A percentile compares a stretch with the other conserved stretches of the same genome.
Conservation (phyloP, 1,140 invertebrate genomes). For the Macrotrachela quadricornifera region DNA sequence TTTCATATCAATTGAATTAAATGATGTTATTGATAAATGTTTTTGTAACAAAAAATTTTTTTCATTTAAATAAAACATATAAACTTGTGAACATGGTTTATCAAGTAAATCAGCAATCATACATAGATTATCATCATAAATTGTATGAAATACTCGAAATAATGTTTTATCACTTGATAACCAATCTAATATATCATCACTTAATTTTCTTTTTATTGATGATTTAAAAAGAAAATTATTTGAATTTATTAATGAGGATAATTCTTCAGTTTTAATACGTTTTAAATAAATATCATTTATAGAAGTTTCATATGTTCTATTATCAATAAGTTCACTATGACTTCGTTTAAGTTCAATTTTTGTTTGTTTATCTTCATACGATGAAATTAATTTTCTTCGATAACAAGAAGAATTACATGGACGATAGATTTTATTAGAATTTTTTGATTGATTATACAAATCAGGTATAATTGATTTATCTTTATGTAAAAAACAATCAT, state of each 20-base stretch:
- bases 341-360: neutral
- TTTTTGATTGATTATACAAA: neutral
- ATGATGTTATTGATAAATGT: neutral
- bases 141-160: conserved; percentile 66
- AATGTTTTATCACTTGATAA: conserved; percentile 74
- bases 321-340: neutral
- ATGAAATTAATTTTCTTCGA: neutral
- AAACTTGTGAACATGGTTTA: conserved; percentile 71
- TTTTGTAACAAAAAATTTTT: neutral
- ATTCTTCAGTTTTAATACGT: neutral
- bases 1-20: neutral
- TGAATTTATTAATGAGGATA: neutral
- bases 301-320: neutral
- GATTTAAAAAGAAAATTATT: neutral
- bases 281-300: conserved; percentile 2
- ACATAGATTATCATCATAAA: conserved; percentile 75
- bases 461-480: too few species aligned
- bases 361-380: neutral
- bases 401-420: neutral
- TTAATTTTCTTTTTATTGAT: neutral
- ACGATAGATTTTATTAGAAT: neutral
- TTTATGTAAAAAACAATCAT: conserved; percentile 85
- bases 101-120: conserved; percentile 74
- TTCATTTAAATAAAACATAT: neutral
- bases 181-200: conserved; percentile 38